Evolutionary conservation across 2,113 vertebrate species (phyloP), one percentile per base, ranked within the genome.

Genomic region (Apodemus sylvaticus): DNA sequence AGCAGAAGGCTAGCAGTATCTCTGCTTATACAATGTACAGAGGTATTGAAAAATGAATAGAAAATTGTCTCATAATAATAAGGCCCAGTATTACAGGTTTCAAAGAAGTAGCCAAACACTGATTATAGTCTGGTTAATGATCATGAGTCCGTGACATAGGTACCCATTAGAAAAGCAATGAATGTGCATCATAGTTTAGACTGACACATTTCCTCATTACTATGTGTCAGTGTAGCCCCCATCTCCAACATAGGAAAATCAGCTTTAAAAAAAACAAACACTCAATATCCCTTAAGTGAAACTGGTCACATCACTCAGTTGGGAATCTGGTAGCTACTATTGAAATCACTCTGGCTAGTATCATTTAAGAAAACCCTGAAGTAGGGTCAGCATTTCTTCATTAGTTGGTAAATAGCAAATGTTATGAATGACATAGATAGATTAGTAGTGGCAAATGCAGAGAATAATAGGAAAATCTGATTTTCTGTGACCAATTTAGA

Each of bases 11-110:
- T 71, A 14, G 58, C 19, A 76, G 39, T 78, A 86, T 70, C 39
- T 93, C 64, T 97, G 76, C 76, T 90, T 60, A 45, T 0, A 81
- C 48, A 42, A 94, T 89, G 70, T 64, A 45, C 42, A 77, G 73
- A 94, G 93, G 87, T 76, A 90, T 9, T 94, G 53, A 95, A 73
- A 86, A 29, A 92, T 45, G 16, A 71, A 68, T 66, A 34, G 36
- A 60, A 94, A 95, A 86, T 42, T 86, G 24, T 77, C 66, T 85
- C 3, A n/a, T 34, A 48, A 20, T 22, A 91, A 60, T 68, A 94
- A 77, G 3, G 4, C 62, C 16, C 42, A 77, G 11, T 91, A 87
- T 73, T 13, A 91, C 53, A 92, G 55, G 42, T 81, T 86, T 70
- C 55, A 77, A 94, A 89, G 17, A 92, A 82, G 94, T 86, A 77